Base-by-base conservation (phyloP, 1,140 invertebrate species). In the Drosophila simulans region DNA sequence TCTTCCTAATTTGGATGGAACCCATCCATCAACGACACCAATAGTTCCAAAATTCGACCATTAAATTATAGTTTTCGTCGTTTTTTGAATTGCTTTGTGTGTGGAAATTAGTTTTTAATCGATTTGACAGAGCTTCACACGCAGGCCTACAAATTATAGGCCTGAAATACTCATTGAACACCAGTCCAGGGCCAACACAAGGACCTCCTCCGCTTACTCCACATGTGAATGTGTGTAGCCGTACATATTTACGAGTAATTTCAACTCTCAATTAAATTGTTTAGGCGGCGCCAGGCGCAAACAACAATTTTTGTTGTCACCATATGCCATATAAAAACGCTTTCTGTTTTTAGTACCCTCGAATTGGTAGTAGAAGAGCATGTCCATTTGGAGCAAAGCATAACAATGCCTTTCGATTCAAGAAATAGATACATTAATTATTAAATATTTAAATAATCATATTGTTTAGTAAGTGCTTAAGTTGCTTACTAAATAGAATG, bases 41-140 rank as follows among this genome's bases (percentile, higher is more conserved):
- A 34, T 35, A 13, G 15, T 63, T 69, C 42, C 55, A 70, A 68
- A 68, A 51, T 55, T 66, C 1, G 11, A 12, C 10, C 25, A 55
- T 69, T 48, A 39, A 69, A 70, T 69, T 56, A 70, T 46, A 68
- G 52, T 70, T 70, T 70, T 40, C 3, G 70, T 63, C 13, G 20
- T 54, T 73, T 34, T 66, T 70, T 31, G 52, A 64, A 45, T 53
- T 45, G 63, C 49, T 48, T 69, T 25, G 63, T 48, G 42, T 55
- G 63, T 55, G 51, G 82, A 83, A 90, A 90, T 90, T 88, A 78
- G 79, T 90, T 91, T 91, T 80, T 91, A 91, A 91, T 91, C 88
- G 88, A 91, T 91, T 91, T 91, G 75, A 81, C 73, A 91, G 51
- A 68, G 56, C 58, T 62, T 73, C 53, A 73, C 83, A 79, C 75